A percentile compares a stretch with the other conserved stretches of the same genome.
phyloP scores from a whole-genome alignment of 2,888 invertebrate species.

The Brachynemurus nebulosus region DNA sequence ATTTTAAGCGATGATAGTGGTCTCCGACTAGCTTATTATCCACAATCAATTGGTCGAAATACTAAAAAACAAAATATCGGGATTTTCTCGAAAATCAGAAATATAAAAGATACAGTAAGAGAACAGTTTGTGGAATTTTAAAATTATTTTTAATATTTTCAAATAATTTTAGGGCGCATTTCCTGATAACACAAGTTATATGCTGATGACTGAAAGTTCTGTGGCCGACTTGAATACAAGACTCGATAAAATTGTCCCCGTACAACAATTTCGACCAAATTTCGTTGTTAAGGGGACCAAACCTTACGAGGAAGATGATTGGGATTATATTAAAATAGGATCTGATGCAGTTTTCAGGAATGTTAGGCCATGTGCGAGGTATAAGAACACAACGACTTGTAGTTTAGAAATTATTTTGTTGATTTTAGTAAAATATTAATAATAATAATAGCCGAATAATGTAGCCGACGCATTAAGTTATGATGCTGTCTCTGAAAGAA shows the following conservation, averaged over 20 bases:
- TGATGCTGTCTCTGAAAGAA: no score
- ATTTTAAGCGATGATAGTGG: slow-evolving; percentile 36
- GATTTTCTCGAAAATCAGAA: slow-evolving; percentile 20
- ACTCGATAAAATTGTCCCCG: slow-evolving; percentile 36
- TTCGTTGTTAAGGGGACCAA: slow-evolving; percentile 45
- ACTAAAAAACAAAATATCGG: no score
- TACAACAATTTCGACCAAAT: slow-evolving; percentile 51
- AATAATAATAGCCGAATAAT: no score
- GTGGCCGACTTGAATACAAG: slow-evolving; percentile 49
- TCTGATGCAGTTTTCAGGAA: slow-evolving; percentile 42
- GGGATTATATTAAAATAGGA: slow-evolving; percentile 58
- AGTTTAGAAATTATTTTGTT: no score
- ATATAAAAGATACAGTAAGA: slow-evolving; percentile 13
- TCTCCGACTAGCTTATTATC: slow-evolving; percentile 46
- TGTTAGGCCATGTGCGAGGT: slow-evolving; percentile 51
- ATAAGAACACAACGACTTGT: no score
- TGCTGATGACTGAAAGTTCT: slow-evolving; percentile 52
- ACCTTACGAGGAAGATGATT: slow-evolving; percentile 52
- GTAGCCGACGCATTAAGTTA: no score
- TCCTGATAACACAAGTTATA: slow-evolving; percentile 52
- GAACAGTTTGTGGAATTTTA: no score
- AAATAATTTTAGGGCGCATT: slow-evolving; percentile 44
- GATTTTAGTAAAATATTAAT: no score
- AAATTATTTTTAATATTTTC: no score
- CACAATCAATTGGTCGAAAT: no score